phyloP scores from a whole-genome alignment of 2,113 vertebrate genomes.

The Erythrolamprus reginae region DNA sequence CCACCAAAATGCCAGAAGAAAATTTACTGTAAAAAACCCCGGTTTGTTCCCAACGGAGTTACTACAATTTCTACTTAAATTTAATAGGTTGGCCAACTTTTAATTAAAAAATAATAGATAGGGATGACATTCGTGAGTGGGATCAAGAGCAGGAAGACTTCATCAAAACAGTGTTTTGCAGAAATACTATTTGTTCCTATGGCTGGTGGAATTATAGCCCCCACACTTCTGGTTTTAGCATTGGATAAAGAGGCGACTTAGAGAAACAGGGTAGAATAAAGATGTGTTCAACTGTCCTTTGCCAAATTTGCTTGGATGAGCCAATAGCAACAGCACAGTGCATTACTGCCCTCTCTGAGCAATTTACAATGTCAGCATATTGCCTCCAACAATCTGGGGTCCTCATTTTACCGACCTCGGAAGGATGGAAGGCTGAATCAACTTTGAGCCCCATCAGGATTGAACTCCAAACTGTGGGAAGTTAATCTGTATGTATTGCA shows the following conservation, averaged over 20 bases:
- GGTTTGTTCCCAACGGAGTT: constrained; percentile 24
- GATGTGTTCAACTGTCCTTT: neutral
- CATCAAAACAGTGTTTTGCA: neutral
- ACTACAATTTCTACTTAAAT: constrained; percentile 32
- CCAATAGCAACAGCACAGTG: neutral
- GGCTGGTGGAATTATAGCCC: neutral
- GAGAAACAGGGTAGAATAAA: neutral
- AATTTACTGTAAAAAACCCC: neutral
- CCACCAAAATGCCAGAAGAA: neutral
- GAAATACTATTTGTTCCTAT: neutral
- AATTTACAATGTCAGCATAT: neutral
- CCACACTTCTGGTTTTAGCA: neutral
- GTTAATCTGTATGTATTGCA: neutral
- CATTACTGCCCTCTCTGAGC: neutral
- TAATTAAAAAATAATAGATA: neutral
- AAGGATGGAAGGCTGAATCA: neutral
- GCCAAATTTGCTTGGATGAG: neutral
- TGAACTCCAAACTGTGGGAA: neutral
- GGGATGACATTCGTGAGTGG: neutral
- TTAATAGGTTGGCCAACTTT: neutral
- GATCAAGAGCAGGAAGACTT: neutral
- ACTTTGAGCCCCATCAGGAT: neutral
- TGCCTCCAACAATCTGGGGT: neutral
- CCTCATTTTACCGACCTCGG: neutral
- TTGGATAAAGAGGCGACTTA: neutral